Evolutionary conservation across 2,888 invertebrate species (phyloP).

Genomic region (Chaetogeoica ovagalla): DNA sequence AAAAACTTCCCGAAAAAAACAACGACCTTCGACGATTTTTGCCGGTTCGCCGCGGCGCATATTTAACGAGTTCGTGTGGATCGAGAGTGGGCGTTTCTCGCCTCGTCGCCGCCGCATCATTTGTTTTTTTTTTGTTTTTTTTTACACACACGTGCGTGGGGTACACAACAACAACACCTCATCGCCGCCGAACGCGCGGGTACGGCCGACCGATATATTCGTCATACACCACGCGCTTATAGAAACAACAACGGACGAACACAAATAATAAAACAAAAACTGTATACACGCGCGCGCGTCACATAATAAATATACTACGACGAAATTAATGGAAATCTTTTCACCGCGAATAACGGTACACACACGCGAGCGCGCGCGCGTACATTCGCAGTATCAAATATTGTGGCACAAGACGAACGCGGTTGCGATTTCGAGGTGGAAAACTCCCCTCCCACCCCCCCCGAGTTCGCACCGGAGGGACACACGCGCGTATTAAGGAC

Average conservation of each 20-base stretch:
- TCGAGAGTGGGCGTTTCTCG: slow-evolving; percentile 18
- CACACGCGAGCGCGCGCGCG: background rate
- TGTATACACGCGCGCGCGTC: background rate
- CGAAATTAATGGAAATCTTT: slow-evolving; percentile 3
- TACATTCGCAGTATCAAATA: no score
- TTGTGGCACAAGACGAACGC: no score
- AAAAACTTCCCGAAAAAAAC: slow-evolving; percentile 8
- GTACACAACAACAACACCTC: background rate
- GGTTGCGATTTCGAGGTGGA: no score
- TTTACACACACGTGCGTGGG: background rate
- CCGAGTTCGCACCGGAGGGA: no score
- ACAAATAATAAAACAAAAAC: no score
- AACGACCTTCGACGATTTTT: slow-evolving; percentile 20
- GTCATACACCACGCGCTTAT: no score
- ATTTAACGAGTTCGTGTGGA: no score
- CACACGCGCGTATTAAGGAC: no score
- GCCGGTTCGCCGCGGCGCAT: background rate
- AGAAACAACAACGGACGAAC: background rate
- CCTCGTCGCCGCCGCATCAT: background rate
- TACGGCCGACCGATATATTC: no score
- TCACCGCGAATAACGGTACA: background rate
- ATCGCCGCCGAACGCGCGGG: background rate
- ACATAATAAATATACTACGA: background rate
- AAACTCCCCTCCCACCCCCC: no score
- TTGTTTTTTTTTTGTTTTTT: background rate